A percentile compares a stretch with the other conserved stretches of the same genome.
Conservation (phyloP, 2,888 invertebrate genomes). For the Netelia fuscicornis region DNA sequence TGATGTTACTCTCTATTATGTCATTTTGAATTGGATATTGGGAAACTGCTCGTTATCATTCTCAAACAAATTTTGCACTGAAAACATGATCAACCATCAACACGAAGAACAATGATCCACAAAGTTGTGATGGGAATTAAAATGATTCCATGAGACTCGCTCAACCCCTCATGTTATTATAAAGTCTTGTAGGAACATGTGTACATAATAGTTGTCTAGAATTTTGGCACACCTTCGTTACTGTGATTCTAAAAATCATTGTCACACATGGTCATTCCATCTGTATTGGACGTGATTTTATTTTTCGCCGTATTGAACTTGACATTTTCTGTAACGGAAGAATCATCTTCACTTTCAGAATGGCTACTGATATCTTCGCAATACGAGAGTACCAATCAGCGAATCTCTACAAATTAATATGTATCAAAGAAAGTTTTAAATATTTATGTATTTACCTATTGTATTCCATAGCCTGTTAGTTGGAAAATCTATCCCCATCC, state of each 20-base stretch:
- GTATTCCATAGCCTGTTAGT: constrained; percentile 89
- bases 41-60: not conserved
- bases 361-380: constrained; percentile 71
- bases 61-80: not conserved
- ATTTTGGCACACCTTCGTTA: constrained; percentile 87
- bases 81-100: too few species aligned
- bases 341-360: constrained; percentile 81
- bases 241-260: constrained; percentile 92
- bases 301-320: constrained; percentile 12
- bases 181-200: too few species aligned
- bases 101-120: too few species aligned
- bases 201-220: constrained; percentile 20
- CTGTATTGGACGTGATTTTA: constrained; percentile 50
- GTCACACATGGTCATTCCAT: constrained; percentile 86
- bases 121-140: too few species aligned
- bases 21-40: not conserved
- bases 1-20: too few species aligned
- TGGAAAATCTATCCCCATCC: constrained; percentile 92
- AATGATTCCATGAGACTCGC: too few species aligned
- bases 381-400: constrained; percentile 32
- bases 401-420: not conserved
- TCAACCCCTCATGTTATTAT: not conserved
- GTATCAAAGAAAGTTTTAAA: constrained; percentile 11
- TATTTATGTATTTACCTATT: constrained; percentile 84
- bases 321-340: constrained; percentile 67